These are phyloP conservation scores for Carollia perspicillata DNA, from an alignment of 2,113 vertebrate genomes.

Conservation along the genomic window DNA sequence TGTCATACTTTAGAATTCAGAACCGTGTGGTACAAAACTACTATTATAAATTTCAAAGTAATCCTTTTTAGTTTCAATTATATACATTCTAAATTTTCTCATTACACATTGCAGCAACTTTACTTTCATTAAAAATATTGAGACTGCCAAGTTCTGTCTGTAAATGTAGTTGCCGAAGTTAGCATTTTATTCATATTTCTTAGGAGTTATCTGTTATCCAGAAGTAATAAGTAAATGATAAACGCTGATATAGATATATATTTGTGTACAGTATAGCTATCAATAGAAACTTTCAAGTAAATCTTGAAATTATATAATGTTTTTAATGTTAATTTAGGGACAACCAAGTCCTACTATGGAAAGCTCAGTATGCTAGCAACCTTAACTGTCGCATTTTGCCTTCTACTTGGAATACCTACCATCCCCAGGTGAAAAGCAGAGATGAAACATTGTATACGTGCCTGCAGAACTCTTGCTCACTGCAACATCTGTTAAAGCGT, in stretches of 20 bases:
- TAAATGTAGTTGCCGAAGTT: not conserved
- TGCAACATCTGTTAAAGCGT: not conserved
- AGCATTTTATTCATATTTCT: not conserved
- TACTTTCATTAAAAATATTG: not conserved
- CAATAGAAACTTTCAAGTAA: not conserved
- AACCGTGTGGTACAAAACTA: not conserved
- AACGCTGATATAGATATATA: not conserved
- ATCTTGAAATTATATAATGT: not conserved
- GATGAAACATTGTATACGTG: not conserved
- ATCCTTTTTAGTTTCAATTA: not conserved
- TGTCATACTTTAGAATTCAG: constrained; percentile 39
- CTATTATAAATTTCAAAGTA: constrained; percentile 35
- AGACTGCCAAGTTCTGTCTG: not conserved
- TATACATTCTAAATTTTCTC: not conserved
- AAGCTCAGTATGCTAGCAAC: not conserved
- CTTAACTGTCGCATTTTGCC: not conserved
- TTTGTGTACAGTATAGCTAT: not conserved
- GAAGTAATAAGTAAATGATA: not conserved
- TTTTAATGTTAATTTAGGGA: not conserved
- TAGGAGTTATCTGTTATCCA: not conserved
- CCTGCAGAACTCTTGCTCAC: not conserved
- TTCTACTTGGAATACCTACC: not conserved
- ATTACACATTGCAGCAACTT: not conserved
- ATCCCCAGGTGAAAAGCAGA: not conserved
- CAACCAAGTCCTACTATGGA: not conserved